Conservation (phyloP, 2,113 vertebrate species). For the Sterna hirundo region DNA sequence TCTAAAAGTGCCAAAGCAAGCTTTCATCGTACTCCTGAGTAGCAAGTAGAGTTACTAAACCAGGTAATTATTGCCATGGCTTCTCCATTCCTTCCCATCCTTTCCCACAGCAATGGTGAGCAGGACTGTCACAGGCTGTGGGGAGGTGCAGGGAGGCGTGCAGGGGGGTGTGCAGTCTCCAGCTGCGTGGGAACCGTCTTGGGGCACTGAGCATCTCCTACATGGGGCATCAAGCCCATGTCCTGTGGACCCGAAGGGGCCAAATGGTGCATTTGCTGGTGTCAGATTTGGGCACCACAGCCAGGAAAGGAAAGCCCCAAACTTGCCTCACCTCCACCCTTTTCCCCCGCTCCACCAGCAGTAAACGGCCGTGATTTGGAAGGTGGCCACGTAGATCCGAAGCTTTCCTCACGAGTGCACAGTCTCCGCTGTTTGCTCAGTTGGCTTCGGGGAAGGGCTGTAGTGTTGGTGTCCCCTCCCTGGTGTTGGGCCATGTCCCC, state of each 20-base stretch:
- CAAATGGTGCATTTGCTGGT: background rate
- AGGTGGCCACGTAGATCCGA: background rate
- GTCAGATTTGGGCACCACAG: background rate
- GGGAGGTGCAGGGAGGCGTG: background rate
- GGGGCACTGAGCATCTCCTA: background rate
- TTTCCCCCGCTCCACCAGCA: background rate
- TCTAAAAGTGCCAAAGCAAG: background rate
- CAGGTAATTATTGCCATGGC: background rate
- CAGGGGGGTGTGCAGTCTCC: background rate
- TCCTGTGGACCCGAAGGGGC: background rate
- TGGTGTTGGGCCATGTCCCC: background rate
- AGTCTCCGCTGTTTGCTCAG: background rate
- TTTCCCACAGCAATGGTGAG: background rate
- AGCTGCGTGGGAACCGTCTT: fast-evolving
- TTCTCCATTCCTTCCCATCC: background rate
- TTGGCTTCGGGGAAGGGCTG: background rate
- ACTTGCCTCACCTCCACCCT: background rate
- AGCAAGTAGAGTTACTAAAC: background rate
- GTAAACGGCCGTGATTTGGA: background rate
- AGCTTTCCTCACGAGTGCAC: background rate
- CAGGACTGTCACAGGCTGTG: background rate
- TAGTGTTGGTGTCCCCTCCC: background rate
- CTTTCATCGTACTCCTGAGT: background rate
- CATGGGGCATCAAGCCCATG: fast-evolving
- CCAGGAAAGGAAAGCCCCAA: background rate